Percentiles rank a stretch among this genome's conserved stretches.
phyloP scores from a whole-genome alignment of 2,113 vertebrate genomes.

The Aspidoscelis tigris region DNA sequence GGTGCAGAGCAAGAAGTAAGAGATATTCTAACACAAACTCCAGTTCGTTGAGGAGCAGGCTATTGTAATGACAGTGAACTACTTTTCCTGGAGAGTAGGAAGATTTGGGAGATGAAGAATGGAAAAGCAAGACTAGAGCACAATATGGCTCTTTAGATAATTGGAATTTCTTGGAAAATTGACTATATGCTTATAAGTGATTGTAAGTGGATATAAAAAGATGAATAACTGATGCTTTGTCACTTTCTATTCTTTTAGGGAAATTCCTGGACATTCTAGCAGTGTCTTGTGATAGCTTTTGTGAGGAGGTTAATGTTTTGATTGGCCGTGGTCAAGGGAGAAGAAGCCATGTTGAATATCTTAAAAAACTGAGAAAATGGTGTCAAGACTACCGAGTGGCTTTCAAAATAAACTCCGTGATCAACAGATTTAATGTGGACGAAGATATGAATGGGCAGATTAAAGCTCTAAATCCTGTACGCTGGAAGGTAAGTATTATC shows the following conservation, averaged over 20 bases:
- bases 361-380: constrained; percentile 85
- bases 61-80: no score
- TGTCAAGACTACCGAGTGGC: constrained; percentile 88
- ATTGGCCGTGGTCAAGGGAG: constrained; percentile 90
- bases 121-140: no score
- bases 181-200: constrained; percentile 7
- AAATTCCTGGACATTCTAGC: constrained; percentile 91
- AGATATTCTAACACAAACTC: no score
- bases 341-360: constrained; percentile 88
- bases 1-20: no score
- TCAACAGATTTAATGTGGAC: constrained; percentile 90
- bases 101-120: no score
- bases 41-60: no score
- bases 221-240: neutral
- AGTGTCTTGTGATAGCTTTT: constrained; percentile 94
- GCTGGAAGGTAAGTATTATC: constrained; percentile 87
- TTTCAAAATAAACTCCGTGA: constrained; percentile 95
- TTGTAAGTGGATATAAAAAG: constrained; percentile 1
- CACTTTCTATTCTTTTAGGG: constrained; percentile 71
- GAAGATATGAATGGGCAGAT: constrained; percentile 90
- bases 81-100: no score
- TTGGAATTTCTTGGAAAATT: no score
- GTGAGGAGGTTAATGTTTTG: constrained; percentile 86
- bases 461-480: constrained; percentile 82
- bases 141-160: no score